Percentiles rank a stretch among this genome's conserved stretches.
These are phyloP conservation scores for Podarcis lilfordi DNA, from an alignment of 2,797 vertebrate genomes.

Conservation along the genomic window DNA sequence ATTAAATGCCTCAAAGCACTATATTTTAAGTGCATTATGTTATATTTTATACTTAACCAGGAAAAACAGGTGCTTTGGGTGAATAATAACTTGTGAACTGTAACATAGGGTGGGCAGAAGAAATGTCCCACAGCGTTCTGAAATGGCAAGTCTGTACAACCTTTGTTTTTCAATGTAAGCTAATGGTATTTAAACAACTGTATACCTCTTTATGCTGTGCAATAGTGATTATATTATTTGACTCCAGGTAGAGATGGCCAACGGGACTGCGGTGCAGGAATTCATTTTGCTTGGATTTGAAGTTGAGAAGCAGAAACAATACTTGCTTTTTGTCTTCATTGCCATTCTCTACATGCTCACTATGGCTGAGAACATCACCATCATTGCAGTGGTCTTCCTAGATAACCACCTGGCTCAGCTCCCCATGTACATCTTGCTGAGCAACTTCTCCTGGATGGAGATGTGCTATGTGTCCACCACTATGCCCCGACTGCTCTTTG, in stretches of 20 bases:
- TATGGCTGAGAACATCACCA: slow-evolving; percentile 1
- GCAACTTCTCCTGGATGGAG: slow-evolving; percentile 64
- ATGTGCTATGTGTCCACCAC: slow-evolving; percentile 56
- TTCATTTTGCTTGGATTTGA: not conserved
- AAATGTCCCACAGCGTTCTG: too few relatives aligned
- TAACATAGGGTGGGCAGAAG: too few relatives aligned
- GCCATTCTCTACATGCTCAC: not conserved
- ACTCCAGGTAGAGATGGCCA: not conserved
- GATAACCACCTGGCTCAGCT: not conserved
- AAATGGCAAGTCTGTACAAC: too few relatives aligned
- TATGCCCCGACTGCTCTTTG: slow-evolving; percentile 15
- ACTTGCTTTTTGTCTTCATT: not conserved
- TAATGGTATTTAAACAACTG: too few relatives aligned
- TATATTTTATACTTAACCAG: too few relatives aligned
- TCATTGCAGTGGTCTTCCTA: not conserved
- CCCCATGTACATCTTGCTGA: slow-evolving; percentile 12
- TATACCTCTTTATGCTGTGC: too few relatives aligned
- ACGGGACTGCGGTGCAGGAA: not conserved
- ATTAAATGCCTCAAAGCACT: too few relatives aligned
- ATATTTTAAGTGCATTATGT: too few relatives aligned
- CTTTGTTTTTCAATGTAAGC: too few relatives aligned
- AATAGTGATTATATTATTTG: not conserved
- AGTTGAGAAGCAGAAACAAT: not conserved
- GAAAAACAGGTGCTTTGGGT: too few relatives aligned
- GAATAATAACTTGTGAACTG: too few relatives aligned